Base-by-base conservation (phyloP, 2,888 invertebrate genomes). In the Pandemis heparana region DNA sequence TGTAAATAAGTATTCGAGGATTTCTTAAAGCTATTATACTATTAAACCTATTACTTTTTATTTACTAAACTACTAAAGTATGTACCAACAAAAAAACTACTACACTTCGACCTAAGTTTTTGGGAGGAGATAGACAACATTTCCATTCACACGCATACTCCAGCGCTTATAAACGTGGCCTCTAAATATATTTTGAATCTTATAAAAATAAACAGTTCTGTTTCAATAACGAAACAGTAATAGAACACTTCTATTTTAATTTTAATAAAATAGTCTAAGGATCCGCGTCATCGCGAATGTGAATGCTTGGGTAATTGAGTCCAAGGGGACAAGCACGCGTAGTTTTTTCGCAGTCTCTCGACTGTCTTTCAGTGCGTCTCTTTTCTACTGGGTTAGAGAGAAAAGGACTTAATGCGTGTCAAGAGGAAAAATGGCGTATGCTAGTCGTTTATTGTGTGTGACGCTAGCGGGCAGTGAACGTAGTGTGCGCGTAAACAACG, bases 401-500 rank as follows among this genome's bases (percentile, higher is more conserved):
- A 53, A 53, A 53, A 18, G 9, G 51, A 53, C 53, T 9, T 5
- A 51, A 5, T n/a, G 18, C 7, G 53, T 53, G 53, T 9, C 18
- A 53, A 53, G 53, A 7, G 5, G 18, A 18, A 18, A 18, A 16
- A 9, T 18, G 16, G 14, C 14, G 16, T 9, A 4, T 53, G 18
- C 18, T 53, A 18, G 53, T 7, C 18, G 8, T 16, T 18, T 53
- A 48, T 48, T 53, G 7, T 14, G 53, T 23, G 23, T 56, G 56
- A 56, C 56, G 56, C 23, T 7, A 18, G 56, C 56, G 68, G 85
- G 82, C 85, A 85, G 84, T 82, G 79, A 79, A 80, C 76, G 79
- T 81, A 82, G 82, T 79, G 75, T 77, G 77, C 75, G 80, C 80
- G 80, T 83, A 83, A 83, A 84, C 83, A 82, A 79, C 81, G 81